Evolutionary conservation across 2,888 invertebrate species (phyloP), one percentile per base, ranked within the genome.

Genomic region (Cerastoderma edule): DNA sequence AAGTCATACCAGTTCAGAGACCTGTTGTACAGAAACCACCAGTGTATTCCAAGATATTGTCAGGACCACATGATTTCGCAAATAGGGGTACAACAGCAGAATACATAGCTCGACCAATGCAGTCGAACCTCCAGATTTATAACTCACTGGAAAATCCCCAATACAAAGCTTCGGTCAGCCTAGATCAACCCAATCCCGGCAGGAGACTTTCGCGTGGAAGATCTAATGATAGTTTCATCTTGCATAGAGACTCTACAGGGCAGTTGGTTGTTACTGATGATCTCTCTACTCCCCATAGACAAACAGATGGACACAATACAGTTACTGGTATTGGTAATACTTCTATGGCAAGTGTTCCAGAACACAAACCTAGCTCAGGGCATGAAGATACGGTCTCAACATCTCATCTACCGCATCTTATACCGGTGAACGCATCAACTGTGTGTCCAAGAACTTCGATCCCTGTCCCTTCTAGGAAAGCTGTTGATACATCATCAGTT

Each of bases 11-110:
- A 19, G 79, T 82, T n/a, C 82, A 75, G 30, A 73, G 82, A 65
- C 74, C 72, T 35, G 2, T 44, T 27, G 56, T 56, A 6, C 71
- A 63, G 24, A 81, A 75, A 33, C 46, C 72, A 28, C 48, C 67
- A 33, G 22, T 60, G 5, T 69, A 68, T 48, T 68, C 78, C 13
- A 73, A 81, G 30, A 75, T 81, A 6, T 53, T 78, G 64, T 77
- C 78, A 22, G 81, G 81, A 24, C 81, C 81, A 3, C 81, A 81
- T 78, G 78, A 81, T 56, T 81, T 81, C 78, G 81, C 81, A 19
- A 78, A 73, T 30, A 69, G 72, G 30, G 35, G 33, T 10, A 78
- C 72, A 27, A 44, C 54, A 46, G 63, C 73, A 28, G 78, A 73
- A 19, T 33, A 75, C n/a, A 70, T 81, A 24, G 72, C 81, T 19